These are phyloP conservation scores for Synergus japonicus DNA, from an alignment of 2,888 invertebrate genomes.

Conservation along the genomic window DNA sequence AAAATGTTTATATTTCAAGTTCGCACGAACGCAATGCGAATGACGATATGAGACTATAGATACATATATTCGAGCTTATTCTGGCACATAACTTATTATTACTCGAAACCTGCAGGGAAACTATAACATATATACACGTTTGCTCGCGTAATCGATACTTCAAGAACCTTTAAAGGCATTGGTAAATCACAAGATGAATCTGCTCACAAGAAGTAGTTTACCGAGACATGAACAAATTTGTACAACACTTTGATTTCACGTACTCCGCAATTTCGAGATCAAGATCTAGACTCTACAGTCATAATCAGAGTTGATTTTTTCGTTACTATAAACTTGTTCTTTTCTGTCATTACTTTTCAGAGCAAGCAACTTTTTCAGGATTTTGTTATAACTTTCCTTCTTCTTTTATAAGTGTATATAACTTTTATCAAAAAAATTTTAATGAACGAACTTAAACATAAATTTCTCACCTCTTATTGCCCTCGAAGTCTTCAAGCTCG, in stretches of 20 bases:
- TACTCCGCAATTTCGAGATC: not conserved
- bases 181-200: slow-evolving; percentile 32
- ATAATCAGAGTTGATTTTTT: not conserved
- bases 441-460: not conserved
- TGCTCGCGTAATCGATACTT: slow-evolving; percentile 28
- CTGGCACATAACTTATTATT: slow-evolving; percentile 8
- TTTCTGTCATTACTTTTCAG: no score
- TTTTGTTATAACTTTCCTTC: no score
- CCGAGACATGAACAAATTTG: slow-evolving; percentile 13
- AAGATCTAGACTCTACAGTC: not conserved
- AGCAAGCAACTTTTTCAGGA: no score
- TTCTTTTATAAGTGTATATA: no score
- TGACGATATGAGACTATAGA: not conserved
- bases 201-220: slow-evolving; percentile 16
- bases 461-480: slow-evolving; percentile 87
- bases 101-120: slow-evolving; percentile 14
- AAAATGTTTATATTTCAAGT: not conserved
- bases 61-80: not conserved
- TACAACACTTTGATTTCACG: slow-evolving; percentile 11
- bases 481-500: slow-evolving; percentile 94
- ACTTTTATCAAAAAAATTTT: not conserved
- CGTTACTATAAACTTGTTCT: not conserved
- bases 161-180: slow-evolving; percentile 26
- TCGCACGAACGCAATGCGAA: not conserved
- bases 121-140: not conserved